These are phyloP conservation scores for Octodon degus DNA, from an alignment of 2,113 vertebrate species.

Conservation along the genomic window DNA sequence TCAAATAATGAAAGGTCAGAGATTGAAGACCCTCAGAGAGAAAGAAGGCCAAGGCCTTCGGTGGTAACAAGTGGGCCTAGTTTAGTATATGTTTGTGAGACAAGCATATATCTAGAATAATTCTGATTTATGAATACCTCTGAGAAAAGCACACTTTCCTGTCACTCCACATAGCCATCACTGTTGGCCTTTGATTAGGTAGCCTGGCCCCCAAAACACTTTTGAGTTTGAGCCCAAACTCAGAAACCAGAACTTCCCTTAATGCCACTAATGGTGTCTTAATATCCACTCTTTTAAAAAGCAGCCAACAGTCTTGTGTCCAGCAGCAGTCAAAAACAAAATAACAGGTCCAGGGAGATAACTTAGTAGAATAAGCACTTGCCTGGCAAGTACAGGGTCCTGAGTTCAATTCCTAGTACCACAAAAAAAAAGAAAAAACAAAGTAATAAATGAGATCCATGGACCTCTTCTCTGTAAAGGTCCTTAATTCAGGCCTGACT, in stretches of 20 bases:
- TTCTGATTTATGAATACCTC: slow-evolving; percentile 2
- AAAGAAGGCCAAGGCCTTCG: neutral
- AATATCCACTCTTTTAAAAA: neutral
- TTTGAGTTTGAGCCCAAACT: slow-evolving; percentile 7
- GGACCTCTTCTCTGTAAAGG: neutral
- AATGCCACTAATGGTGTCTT: neutral
- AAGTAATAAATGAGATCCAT: slow-evolving; percentile 12
- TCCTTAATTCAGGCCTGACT: neutral
- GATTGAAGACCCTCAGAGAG: neutral
- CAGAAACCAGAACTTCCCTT: slow-evolving; percentile 1
- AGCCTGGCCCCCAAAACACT: neutral
- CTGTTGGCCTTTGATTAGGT: neutral
- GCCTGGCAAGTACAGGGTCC: too few species aligned
- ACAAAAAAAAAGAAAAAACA: neutral
- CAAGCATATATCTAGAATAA: neutral
- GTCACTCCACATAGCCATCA: neutral
- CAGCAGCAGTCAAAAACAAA: neutral
- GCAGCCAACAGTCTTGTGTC: neutral
- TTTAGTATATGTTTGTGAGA: slow-evolving; percentile 9
- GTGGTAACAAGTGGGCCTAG: neutral
- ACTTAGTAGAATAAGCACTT: too few species aligned
- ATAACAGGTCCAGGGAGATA: too few species aligned
- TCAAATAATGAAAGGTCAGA: slow-evolving; percentile 42
- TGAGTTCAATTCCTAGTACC: too few species aligned
- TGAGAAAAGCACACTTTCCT: neutral